Conservation (phyloP, 1,140 invertebrate genomes). For the Apis dorsata region DNA sequence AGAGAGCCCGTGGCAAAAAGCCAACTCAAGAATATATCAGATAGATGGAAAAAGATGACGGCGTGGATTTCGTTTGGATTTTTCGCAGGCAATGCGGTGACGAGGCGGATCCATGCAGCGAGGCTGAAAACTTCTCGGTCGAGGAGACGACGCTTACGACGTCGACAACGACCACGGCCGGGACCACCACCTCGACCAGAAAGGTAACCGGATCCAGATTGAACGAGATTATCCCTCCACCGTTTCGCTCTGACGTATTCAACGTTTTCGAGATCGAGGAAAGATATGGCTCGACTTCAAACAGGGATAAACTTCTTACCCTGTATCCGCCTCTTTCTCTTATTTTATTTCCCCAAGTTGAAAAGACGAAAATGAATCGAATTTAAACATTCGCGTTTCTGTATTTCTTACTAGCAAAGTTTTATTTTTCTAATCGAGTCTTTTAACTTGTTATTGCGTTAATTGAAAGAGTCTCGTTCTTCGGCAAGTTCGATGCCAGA, state of each 20-base stretch:
- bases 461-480: too few species aligned
- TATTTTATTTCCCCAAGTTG: too few species aligned
- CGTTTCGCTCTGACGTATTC: conserved; percentile 7
- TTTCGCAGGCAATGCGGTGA: conserved; percentile 73
- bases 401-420: too few species aligned
- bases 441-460: too few species aligned
- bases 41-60: neutral
- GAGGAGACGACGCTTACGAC: conserved; percentile 71
- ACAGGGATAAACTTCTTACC: neutral
- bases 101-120: conserved; percentile 75
- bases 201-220: conserved; percentile 45
- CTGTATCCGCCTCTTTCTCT: too few species aligned
- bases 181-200: conserved; percentile 43
- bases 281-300: neutral
- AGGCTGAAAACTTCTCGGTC: conserved; percentile 73
- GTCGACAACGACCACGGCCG: conserved; percentile 46
- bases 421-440: too few species aligned
- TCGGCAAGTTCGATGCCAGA: too few species aligned
- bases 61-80: conserved; percentile 21
- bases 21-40: neutral
- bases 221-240: neutral
- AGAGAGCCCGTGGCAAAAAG: neutral
- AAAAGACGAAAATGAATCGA: too few species aligned
- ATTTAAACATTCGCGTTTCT: too few species aligned
- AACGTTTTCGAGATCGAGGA: neutral